phyloP scores from a whole-genome alignment of 1,140 invertebrate species.

The Pseudoatta argentina region DNA sequence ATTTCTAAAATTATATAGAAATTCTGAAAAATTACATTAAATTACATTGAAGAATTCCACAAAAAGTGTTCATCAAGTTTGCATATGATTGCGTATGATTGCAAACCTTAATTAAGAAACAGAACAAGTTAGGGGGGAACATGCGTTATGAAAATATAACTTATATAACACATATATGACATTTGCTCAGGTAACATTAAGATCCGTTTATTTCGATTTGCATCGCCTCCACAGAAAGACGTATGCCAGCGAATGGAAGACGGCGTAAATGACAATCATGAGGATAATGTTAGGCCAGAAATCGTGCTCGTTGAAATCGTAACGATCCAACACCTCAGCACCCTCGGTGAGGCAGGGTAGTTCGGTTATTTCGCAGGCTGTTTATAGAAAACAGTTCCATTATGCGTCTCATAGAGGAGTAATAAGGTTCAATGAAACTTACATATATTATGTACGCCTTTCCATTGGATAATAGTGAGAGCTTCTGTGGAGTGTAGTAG shows the following conservation, averaged over 20 bases:
- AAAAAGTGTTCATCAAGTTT: no score
- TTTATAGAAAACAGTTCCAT: not conserved
- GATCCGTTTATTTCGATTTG: constrained; percentile 87
- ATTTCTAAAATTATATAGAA: no score
- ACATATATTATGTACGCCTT: constrained; percentile 92
- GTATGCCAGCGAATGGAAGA: constrained; percentile 91
- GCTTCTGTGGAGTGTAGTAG: constrained; percentile 97
- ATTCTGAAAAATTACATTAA: no score
- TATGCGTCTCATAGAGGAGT: not conserved
- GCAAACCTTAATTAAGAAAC: no score
- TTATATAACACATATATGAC: not conserved
- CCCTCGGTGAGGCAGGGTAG: constrained; percentile 91
- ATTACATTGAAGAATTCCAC: no score
- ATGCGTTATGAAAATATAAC: no score
- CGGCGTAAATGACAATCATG: constrained; percentile 89
- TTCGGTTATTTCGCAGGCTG: constrained; percentile 89
- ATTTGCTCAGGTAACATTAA: not conserved
- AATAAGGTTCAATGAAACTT: constrained; percentile 81
- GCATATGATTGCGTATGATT: no score
- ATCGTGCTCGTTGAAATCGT: constrained; percentile 90
- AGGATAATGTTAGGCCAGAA: constrained; percentile 89
- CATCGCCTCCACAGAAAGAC: constrained; percentile 89
- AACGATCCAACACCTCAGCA: constrained; percentile 90
- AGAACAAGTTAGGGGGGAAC: no score
- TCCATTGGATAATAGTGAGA: constrained; percentile 93